phyloP scores from a whole-genome alignment of 2,797 vertebrate genomes.

The Petrocephalus schoutedeni region DNA sequence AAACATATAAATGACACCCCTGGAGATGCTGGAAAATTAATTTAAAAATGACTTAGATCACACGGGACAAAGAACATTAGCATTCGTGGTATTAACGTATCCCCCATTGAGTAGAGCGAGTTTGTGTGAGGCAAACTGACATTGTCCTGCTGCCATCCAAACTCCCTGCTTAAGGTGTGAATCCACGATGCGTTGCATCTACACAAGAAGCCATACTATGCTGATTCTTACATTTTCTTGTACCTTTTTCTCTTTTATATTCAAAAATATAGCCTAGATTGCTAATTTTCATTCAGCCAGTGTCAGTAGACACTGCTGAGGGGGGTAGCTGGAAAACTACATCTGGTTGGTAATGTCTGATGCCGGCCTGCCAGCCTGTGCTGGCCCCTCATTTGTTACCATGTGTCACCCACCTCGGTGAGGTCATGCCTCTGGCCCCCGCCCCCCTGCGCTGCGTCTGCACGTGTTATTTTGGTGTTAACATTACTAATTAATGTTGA shows the following conservation, averaged over 20 bases:
- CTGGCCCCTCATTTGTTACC: not conserved
- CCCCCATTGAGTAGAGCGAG: no score
- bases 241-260: not conserved
- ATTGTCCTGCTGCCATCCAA: not conserved
- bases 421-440: constrained; percentile 3
- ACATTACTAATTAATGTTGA: constrained; percentile 26
- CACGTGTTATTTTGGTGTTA: constrained; percentile 15
- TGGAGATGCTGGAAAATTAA: not conserved
- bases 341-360: not conserved
- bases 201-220: not conserved
- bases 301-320: not conserved
- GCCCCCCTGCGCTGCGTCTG: not conserved
- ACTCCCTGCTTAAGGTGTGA: not conserved
- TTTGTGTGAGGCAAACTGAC: not conserved
- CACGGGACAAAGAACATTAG: not conserved
- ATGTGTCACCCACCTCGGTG: not conserved
- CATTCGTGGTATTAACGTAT: not conserved
- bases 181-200: not conserved
- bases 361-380: not conserved
- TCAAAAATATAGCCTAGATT: not conserved
- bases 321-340: not conserved
- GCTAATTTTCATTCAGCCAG: not conserved
- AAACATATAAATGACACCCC: not conserved
- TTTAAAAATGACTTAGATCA: not conserved
- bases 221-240: not conserved